Base-by-base conservation (phyloP, 2,888 invertebrate genomes). In the Dichetophora obliterata region DNA sequence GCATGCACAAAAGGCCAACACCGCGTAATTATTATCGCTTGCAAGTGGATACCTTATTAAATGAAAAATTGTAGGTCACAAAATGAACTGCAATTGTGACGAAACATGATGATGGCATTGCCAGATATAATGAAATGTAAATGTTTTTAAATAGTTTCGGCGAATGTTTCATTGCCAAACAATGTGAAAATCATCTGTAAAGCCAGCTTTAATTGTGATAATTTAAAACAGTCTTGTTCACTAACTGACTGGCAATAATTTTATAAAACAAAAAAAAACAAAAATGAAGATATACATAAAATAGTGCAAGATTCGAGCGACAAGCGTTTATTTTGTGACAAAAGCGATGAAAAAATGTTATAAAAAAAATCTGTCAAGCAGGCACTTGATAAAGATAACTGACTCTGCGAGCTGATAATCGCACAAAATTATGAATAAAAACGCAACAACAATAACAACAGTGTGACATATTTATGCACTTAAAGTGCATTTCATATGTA, bases 71-170 rank as follows among this genome's bases (percentile, higher is more conserved):
- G 43, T 43, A 11, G 43, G 43, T 68, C 27, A n/a, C 50, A 50
- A 14, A 68, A 68, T 50, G 27, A 27, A 68, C 50, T 8, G 22
- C 14, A 68, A 5, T 24, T 68, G 43, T 19, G 11, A 48, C 52
- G 43, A 50, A 68, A 66, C 27, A 50, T 68, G 48, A 31, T 68
- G 1, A 68, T 24, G 48, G 68, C n/a, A 14, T 63, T 43, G 48
- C 43, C 24, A 50, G 50, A 24, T 16, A 8, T 16, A 68, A 68
- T 68, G 27, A 68, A 66, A 48, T 61, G 31, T 6, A 61, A 34
- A 27, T 8, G 27, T 43, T 43, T 43, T 43, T 11, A 31, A 5
- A 2, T 43, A 43, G 11, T 43, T 43, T 43, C 43, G 43, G 11
- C 11, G 43, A 11, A 43, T 43, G 43, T 11, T 43, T 43, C 11